Conservation (phyloP, 2,113 vertebrate genomes). For the Pardalotus punctatus region DNA sequence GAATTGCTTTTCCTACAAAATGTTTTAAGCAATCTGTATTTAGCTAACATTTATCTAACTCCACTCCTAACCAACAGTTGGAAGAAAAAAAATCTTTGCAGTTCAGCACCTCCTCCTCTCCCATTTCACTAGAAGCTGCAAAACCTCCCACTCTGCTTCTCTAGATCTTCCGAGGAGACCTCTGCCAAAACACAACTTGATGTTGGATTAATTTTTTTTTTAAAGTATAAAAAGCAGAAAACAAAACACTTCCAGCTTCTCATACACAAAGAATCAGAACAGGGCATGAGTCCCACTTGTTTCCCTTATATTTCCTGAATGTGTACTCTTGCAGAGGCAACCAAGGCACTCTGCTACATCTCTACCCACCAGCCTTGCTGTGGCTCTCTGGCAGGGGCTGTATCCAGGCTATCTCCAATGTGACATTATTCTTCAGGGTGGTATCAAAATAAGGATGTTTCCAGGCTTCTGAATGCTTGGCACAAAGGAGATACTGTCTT, state of each 20-base stretch:
- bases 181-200: constrained; percentile 45
- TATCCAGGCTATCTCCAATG: background rate
- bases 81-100: constrained; percentile 52
- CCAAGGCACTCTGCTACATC: background rate
- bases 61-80: constrained; percentile 49
- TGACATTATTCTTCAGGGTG: background rate
- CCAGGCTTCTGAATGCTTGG: background rate
- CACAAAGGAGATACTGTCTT: background rate
- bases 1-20: constrained; percentile 42
- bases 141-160: constrained; percentile 55
- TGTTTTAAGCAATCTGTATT: constrained; percentile 55
- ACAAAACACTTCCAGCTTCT: constrained; percentile 28
- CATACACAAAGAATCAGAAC: constrained; percentile 36
- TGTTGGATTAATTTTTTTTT: background rate
- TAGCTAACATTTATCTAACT: constrained; percentile 63
- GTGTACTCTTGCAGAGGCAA: background rate
- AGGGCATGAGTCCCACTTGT: constrained; percentile 8
- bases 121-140: constrained; percentile 40
- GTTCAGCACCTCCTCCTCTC: constrained; percentile 57
- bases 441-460: background rate
- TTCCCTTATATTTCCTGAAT: background rate
- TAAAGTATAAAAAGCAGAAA: constrained; percentile 28
- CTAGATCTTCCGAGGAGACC: background rate
- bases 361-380: background rate
- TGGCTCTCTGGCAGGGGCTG: background rate